Percentiles rank a stretch among this genome's conserved stretches.
Conservation (phyloP, 1,140 invertebrate species). For the Drusus annulatus region DNA sequence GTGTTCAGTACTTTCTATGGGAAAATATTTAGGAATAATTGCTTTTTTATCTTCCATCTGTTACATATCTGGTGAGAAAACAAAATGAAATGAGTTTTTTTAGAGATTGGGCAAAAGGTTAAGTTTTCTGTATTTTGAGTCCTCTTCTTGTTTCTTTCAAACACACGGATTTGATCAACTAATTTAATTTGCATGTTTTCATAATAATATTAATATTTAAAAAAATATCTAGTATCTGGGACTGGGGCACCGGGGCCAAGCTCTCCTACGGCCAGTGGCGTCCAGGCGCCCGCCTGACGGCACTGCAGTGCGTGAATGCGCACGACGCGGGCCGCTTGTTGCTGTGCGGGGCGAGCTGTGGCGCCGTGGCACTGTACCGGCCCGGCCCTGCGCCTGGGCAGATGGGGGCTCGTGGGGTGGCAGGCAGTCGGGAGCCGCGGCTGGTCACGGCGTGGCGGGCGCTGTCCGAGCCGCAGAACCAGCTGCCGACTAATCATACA, state of each 20-base stretch:
- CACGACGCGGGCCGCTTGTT: slow-evolving; percentile 80
- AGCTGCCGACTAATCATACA: slow-evolving; percentile 64
- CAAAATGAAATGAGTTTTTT: too few species aligned
- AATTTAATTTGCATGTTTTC: too few species aligned
- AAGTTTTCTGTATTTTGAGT: too few species aligned
- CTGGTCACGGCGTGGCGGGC: slow-evolving; percentile 89
- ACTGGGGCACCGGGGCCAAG: slow-evolving; percentile 79
- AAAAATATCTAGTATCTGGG: slow-evolving; percentile 75
- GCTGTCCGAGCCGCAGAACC: slow-evolving; percentile 74
- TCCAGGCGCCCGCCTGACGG: slow-evolving; percentile 78
- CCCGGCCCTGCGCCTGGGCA: slow-evolving; percentile 58
- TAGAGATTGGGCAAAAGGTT: too few species aligned
- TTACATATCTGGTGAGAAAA: too few species aligned
- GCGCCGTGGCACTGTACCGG: slow-evolving; percentile 80
- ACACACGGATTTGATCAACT: too few species aligned
- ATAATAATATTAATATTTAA: too few species aligned
- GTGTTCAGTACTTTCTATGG: too few species aligned
- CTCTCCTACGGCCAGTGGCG: slow-evolving; percentile 72
- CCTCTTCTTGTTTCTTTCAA: too few species aligned
- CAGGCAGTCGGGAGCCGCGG: slow-evolving; percentile 70
- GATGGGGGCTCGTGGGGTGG: slow-evolving; percentile 63
- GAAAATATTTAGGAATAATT: too few species aligned
- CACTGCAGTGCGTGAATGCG: slow-evolving; percentile 91
- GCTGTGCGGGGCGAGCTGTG: slow-evolving; percentile 82
- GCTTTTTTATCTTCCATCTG: too few species aligned